A percentile compares a stretch with the other conserved stretches of the same genome.
Evolutionary conservation across 1,140 invertebrate genomes (phyloP).

Genomic region (Ladona fulva): DNA sequence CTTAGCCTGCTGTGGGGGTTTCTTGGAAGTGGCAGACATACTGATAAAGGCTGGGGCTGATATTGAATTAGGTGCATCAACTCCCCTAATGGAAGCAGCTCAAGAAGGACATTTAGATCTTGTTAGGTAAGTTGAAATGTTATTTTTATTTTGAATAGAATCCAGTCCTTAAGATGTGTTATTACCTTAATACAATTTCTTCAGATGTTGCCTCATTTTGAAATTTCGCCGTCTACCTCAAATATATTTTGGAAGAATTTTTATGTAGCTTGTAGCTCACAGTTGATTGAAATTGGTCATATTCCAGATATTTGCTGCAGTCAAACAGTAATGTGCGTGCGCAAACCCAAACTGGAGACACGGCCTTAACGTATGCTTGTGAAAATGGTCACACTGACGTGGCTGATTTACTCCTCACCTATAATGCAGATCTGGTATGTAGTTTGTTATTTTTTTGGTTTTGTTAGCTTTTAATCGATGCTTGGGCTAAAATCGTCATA

Average conservation of each 20-base stretch:
- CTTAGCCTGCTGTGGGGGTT: constrained; percentile 93
- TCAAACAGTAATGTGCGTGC: constrained; percentile 84
- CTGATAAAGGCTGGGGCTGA: constrained; percentile 92
- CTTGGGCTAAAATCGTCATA: background rate
- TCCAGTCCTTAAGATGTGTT: too few species aligned
- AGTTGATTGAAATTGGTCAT: constrained; percentile 1
- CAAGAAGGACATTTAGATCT: constrained; percentile 95
- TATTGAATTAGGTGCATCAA: constrained; percentile 90
- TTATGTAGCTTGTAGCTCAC: background rate
- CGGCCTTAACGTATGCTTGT: constrained; percentile 94
- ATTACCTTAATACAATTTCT: too few species aligned
- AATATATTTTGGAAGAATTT: too few species aligned
- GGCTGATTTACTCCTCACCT: constrained; percentile 74
- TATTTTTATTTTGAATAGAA: background rate
- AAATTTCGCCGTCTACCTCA: too few species aligned
- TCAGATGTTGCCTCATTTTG: too few species aligned
- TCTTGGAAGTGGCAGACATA: constrained; percentile 94
- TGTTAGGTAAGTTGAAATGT: constrained; percentile 50
- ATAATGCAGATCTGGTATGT: constrained; percentile 75
- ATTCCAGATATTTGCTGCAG: constrained; percentile 60
- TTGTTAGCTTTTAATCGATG: background rate
- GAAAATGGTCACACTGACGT: constrained; percentile 95
- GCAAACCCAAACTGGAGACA: constrained; percentile 89
- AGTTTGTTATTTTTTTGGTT: constrained; percentile 13
- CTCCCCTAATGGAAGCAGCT: constrained; percentile 95